Evolutionary conservation across 2,888 invertebrate species (phyloP), one percentile per base, ranked within the genome.

Genomic region (Andrena haemorrhoa): DNA sequence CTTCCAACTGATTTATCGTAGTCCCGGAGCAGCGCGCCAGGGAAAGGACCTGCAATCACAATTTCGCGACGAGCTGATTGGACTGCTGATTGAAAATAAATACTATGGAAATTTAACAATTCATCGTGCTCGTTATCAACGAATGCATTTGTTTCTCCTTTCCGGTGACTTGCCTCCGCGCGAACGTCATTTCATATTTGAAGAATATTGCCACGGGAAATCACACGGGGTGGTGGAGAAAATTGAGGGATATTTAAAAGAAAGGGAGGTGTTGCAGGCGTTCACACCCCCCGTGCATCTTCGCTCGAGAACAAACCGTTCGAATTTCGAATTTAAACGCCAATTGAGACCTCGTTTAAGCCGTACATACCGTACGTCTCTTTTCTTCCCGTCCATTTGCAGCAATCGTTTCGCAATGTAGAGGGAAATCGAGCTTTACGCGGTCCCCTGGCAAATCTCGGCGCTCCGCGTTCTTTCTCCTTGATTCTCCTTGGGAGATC

Each of bases 341-440:
- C 70, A 51, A 76, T 81, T 49, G 69, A 70, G 73, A 81, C 64
- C 58, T 76, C 74, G 73, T 71, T 83, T 71, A 66, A 76, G 65
- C 64, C 66, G 35, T 56, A 63, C 75, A 56, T 66, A 72, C 65
- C 64, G n/a, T 51, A 60, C 31, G 10, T 33, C 29, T n/a, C 60
- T 20, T 73, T 33, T 26, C 60, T 23, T 35, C 33, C 23, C 5
- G 26, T 8, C 58, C 49, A 49, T 68, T 47, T 51, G 16, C 20
- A 16, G 60, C 72, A 49, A 83, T 82, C 78, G 75, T 78, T 74
- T 70, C 66, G 73, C 68, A 71, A 70, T 64, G 75, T 68, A 51
- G 53, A 75, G 49, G 26, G 58, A 65, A 68, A 75, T 82, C 64
- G 71, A 72, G 75, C 35, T 82, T 66, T 56, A 72, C 82, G 69